These are phyloP conservation scores for Synanthedon formicaeformis DNA, from an alignment of 2,888 invertebrate genomes.

Conservation along the genomic window DNA sequence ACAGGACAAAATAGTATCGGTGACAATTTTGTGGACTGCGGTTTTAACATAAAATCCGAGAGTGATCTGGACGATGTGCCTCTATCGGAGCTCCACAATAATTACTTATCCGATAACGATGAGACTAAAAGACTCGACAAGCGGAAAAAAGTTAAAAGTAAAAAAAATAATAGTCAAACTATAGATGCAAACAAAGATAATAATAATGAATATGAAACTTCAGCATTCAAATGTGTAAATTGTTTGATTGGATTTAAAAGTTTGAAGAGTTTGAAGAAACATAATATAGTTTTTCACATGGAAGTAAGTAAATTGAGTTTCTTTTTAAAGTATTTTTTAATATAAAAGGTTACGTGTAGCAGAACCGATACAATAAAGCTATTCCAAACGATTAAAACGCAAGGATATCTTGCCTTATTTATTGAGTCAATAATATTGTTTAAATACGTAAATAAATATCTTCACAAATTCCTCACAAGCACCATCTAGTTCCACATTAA, in stretches of 20 bases:
- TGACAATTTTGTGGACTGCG: conserved; percentile 36
- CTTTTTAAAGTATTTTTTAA: too few species aligned
- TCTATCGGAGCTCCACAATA: conserved; percentile 21
- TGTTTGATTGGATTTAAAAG: conserved; percentile 25
- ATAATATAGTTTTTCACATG: conserved; percentile 22
- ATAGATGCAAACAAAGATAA: not conserved
- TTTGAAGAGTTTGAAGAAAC: conserved; percentile 18
- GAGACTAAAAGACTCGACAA: conserved; percentile 1
- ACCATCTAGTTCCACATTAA: too few species aligned
- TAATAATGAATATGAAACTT: conserved; percentile 9
- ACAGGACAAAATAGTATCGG: conserved; percentile 4
- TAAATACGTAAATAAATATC: too few species aligned
- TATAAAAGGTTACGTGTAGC: too few species aligned
- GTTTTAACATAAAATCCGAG: conserved; percentile 20
- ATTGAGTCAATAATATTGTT: too few species aligned
- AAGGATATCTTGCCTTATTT: too few species aligned
- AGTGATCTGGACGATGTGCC: conserved; percentile 30
- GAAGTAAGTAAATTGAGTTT: conserved; percentile 17
- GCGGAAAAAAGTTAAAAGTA: too few species aligned
- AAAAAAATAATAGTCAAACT: too few species aligned
- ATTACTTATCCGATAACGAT: conserved; percentile 6
- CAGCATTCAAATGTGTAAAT: conserved; percentile 28
- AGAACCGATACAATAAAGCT: too few species aligned
- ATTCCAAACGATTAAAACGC: too few species aligned
- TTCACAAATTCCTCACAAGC: too few species aligned